These are phyloP conservation scores for Mustela lutreola DNA, from an alignment of 2,113 vertebrate genomes.

Conservation along the genomic window DNA sequence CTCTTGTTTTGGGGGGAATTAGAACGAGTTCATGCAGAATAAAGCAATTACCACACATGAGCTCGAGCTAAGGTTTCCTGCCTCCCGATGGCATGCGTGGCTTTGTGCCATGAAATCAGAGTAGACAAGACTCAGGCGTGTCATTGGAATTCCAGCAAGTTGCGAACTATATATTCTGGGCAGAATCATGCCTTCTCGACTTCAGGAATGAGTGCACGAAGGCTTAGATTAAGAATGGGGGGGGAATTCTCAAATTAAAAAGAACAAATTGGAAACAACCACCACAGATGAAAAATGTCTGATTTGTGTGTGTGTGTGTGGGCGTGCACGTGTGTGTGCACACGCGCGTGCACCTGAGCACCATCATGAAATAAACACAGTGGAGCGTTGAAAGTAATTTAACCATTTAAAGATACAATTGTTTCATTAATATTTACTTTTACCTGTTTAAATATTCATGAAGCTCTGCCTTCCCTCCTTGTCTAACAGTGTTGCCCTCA, in stretches of 20 bases:
- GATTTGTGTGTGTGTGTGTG: neutral
- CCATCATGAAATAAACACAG: neutral
- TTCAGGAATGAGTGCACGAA: slow-evolving; percentile 47
- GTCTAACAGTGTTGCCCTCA: slow-evolving; percentile 38
- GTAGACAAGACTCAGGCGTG: slow-evolving; percentile 45
- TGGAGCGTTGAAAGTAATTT: slow-evolving; percentile 40
- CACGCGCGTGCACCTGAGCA: fast-evolving
- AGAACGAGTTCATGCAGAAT: slow-evolving; percentile 76
- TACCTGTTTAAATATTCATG: slow-evolving; percentile 68
- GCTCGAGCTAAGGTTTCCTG: slow-evolving; percentile 50
- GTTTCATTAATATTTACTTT: slow-evolving; percentile 78
- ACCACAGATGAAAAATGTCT: slow-evolving; percentile 7
- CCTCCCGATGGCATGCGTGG: slow-evolving; percentile 6
- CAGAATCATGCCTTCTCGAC: neutral
- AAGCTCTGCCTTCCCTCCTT: neutral
- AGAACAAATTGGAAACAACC: neutral
- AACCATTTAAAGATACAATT: slow-evolving; percentile 64
- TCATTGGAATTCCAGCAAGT: slow-evolving; percentile 48
- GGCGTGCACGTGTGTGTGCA: too few species aligned
- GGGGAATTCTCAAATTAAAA: slow-evolving; percentile 33
- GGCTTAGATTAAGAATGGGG: neutral
- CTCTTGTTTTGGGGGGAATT: slow-evolving; percentile 61
- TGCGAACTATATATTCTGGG: neutral
- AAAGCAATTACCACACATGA: slow-evolving; percentile 76
- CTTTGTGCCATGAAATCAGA: slow-evolving; percentile 71